Evolutionary conservation across 2,888 invertebrate species (phyloP).

Genomic region (Watsonalla cultraria): DNA sequence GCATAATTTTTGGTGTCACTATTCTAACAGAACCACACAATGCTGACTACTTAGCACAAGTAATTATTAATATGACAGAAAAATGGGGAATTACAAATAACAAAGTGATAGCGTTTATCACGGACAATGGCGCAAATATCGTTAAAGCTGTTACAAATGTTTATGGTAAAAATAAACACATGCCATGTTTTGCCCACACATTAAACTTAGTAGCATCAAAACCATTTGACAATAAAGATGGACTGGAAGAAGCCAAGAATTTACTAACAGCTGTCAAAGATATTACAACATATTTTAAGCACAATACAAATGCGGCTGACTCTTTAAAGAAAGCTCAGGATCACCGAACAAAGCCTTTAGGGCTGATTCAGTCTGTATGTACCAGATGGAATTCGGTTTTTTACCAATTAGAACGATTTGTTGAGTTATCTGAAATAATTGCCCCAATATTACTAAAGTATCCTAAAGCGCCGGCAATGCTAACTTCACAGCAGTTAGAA

Average conservation of each 20-base stretch:
- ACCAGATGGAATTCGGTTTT: slow-evolving; percentile 26
- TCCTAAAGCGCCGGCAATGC: no score
- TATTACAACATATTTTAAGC: slow-evolving; percentile 22
- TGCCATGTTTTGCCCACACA: slow-evolving; percentile 22
- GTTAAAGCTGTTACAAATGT: slow-evolving; percentile 19
- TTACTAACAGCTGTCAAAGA: slow-evolving; percentile 24
- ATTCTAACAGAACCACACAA: slow-evolving; percentile 18
- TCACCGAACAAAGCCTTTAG: slow-evolving; percentile 18
- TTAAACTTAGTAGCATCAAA: slow-evolving; percentile 23
- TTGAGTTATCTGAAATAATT: slow-evolving; percentile 25
- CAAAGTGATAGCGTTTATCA: slow-evolving; percentile 18
- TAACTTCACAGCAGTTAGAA: no score
- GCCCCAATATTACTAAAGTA: slow-evolving; percentile 26
- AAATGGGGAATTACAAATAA: slow-evolving; percentile 17
- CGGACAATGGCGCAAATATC: slow-evolving; percentile 18
- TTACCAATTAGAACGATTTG: slow-evolving; percentile 23
- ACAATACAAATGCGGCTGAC: slow-evolving; percentile 24
- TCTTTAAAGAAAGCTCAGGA: slow-evolving; percentile 21
- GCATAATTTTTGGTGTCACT: slow-evolving; percentile 16
- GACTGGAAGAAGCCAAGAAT: slow-evolving; percentile 22
- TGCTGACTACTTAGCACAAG: slow-evolving; percentile 18
- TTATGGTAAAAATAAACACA: slow-evolving; percentile 23
- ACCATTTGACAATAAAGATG: slow-evolving; percentile 22
- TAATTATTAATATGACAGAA: slow-evolving; percentile 16
- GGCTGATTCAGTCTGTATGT: slow-evolving; percentile 21